phyloP scores from a whole-genome alignment of 1,140 invertebrate species.

The Drosophila bipectinata region DNA sequence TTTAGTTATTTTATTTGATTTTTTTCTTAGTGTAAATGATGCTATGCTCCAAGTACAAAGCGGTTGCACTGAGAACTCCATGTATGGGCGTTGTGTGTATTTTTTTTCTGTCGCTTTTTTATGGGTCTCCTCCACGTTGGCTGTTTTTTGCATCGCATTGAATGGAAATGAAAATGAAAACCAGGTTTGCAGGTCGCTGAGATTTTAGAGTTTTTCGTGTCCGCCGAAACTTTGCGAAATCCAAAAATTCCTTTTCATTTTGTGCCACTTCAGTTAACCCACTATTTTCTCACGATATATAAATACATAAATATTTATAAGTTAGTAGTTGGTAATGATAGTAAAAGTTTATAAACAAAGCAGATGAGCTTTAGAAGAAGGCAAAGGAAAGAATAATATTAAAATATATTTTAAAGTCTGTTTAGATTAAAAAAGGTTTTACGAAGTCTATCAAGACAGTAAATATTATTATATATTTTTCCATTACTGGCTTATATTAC shows the following conservation, averaged over 20 bases:
- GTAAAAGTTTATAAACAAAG: too few relatives aligned
- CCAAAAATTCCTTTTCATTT: slow-evolving; percentile 36
- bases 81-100: slow-evolving; percentile 54
- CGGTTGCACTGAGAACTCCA: slow-evolving; percentile 60
- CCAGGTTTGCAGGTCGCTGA: slow-evolving; percentile 72
- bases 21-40: slow-evolving; percentile 12
- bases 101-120: slow-evolving; percentile 27
- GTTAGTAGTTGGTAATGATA: not conserved
- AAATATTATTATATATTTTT: slow-evolving; percentile 1
- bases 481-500: not conserved
- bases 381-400: too few relatives aligned
- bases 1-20: not conserved
- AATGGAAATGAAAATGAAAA: slow-evolving; percentile 76
- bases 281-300: not conserved
- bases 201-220: slow-evolving; percentile 44
- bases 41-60: slow-evolving; percentile 42
- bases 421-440: too few relatives aligned
- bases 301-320: not conserved
- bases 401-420: too few relatives aligned
- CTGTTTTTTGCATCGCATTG: slow-evolving; percentile 56
- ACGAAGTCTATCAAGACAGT: not conserved
- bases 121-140: not conserved
- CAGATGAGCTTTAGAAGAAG: too few relatives aligned
- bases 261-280: slow-evolving; percentile 15
- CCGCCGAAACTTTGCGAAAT: slow-evolving; percentile 61